phyloP scores from a whole-genome alignment of 2,888 invertebrate genomes.

The Phalangium opilio region DNA sequence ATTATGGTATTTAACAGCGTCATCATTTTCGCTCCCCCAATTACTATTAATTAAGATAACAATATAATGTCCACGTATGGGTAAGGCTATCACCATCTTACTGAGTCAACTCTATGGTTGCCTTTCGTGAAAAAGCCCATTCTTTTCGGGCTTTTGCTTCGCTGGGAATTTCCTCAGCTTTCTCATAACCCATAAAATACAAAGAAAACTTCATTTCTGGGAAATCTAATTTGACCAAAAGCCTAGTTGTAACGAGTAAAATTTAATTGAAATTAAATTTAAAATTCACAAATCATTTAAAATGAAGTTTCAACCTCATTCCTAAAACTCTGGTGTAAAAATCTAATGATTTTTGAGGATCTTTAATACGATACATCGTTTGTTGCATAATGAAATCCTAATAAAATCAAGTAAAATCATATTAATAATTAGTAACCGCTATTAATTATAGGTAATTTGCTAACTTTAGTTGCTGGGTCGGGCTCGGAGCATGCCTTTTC shows the following conservation, averaged over 20 bases:
- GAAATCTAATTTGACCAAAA: constrained; percentile 75
- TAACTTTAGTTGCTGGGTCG: constrained; percentile 3
- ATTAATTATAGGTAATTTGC: too few relatives aligned
- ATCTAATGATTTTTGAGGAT: constrained; percentile 67
- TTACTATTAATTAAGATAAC: constrained; percentile 44
- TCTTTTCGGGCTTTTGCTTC: constrained; percentile 49
- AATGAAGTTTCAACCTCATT: constrained; percentile 44
- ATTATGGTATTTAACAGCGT: constrained; percentile 61
- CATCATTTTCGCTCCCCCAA: constrained; percentile 82
- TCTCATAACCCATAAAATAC: constrained; percentile 83
- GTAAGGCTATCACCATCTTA: constrained; percentile 37
- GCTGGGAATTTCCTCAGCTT: constrained; percentile 51
- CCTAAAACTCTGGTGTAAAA: constrained; percentile 84
- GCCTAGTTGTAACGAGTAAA: constrained; percentile 24
- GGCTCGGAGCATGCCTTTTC: background rate
- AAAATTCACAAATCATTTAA: background rate
- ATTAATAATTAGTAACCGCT: too few relatives aligned
- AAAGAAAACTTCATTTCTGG: constrained; percentile 74
- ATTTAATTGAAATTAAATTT: background rate
- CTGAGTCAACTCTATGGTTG: constrained; percentile 84
- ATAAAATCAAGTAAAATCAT: too few relatives aligned
- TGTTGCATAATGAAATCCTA: constrained; percentile 87
- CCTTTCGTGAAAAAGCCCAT: constrained; percentile 70
- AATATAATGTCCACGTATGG: background rate
- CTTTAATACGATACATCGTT: constrained; percentile 91